Evolutionary conservation across 2,888 invertebrate genomes (phyloP), one percentile per base, ranked within the genome.

Genomic region (Clunio marinus): DNA sequence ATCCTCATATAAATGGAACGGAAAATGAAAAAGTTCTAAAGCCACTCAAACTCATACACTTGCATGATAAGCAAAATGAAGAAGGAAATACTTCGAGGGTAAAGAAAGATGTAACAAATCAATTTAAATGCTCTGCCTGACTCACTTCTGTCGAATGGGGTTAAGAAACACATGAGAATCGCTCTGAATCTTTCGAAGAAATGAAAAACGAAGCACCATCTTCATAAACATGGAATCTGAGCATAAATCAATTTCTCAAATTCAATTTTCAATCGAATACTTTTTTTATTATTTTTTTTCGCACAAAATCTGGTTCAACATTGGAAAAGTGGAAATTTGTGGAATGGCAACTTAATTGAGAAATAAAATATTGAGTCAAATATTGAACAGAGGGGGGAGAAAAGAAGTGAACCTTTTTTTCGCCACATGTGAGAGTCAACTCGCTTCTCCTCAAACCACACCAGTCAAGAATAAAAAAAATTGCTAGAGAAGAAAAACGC

Each of bases 191-290:
- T 8, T 2, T 20, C 25, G 25, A 22, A 27, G 27, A 2, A 51
- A 51, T 4, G 3, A 7, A 15, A 57, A 57, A 10, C 32, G 57
- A 57, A 57, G 24, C 1, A 22, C 22, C 51, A 22, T 7, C 35
- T 32, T 13, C 51, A 51, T 51, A 51, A 51, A 51, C 17, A 41
- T 17, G n/a, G 27, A 60, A 60, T 60, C 60, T 37, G 60, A 60
- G 25, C 41, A 63, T 63, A 63, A 63, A 63, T 63, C 62, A 63
- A 63, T 41, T 63, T 63, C 37, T 60, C 25, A 63, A 63, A 45
- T 63, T 41, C 45, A 63, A 63, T 45, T 63, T 63, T 45, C 62
- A 63, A 63, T 58, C 57, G 57, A 58, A 8, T 27, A 22, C 5
- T 17, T 27, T 60, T 22, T 60, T 20, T 22, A 10, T 35, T 25